These are phyloP conservation scores for Timema cristinae DNA, from an alignment of 2,888 invertebrate genomes.

Conservation along the genomic window DNA sequence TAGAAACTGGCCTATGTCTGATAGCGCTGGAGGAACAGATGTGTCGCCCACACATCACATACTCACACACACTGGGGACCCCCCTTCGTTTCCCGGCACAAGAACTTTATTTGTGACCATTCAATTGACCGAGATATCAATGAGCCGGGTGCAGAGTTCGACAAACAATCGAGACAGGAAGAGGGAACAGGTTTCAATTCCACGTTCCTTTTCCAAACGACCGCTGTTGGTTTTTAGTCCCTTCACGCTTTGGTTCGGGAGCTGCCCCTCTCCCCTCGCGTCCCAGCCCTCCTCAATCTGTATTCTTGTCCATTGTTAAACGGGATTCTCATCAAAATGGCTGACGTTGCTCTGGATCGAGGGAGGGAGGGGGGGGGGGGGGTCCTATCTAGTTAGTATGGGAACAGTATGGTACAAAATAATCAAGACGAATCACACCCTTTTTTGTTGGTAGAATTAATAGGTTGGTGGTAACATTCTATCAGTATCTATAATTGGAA, in stretches of 20 bases:
- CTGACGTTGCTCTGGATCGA: neutral
- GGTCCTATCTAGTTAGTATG: constrained; percentile 12
- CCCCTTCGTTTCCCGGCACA: too few species aligned
- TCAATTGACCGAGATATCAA: too few species aligned
- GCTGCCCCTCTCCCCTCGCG: neutral
- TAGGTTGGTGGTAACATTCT: constrained; percentile 21
- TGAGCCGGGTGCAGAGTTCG: too few species aligned
- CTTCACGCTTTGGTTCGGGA: neutral
- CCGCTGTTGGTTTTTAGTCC: constrained; percentile 6
- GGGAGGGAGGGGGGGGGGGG: neutral
- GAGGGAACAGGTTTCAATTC: too few species aligned
- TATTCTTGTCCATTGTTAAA: neutral
- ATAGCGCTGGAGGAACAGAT: too few species aligned
- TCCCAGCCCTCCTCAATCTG: neutral
- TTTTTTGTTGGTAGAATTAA: constrained; percentile 20
- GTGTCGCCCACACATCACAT: too few species aligned
- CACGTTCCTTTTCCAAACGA: neutral
- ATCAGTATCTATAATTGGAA: constrained; percentile 22
- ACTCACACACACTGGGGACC: too few species aligned
- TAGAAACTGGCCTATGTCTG: too few species aligned
- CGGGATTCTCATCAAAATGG: constrained; percentile 15
- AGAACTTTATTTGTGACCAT: too few species aligned
- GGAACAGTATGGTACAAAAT: constrained; percentile 16
- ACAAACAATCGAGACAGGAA: too few species aligned
- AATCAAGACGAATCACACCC: constrained; percentile 14